Conservation (phyloP, 2,113 vertebrate species). For the Oreochromis spilurus region DNA sequence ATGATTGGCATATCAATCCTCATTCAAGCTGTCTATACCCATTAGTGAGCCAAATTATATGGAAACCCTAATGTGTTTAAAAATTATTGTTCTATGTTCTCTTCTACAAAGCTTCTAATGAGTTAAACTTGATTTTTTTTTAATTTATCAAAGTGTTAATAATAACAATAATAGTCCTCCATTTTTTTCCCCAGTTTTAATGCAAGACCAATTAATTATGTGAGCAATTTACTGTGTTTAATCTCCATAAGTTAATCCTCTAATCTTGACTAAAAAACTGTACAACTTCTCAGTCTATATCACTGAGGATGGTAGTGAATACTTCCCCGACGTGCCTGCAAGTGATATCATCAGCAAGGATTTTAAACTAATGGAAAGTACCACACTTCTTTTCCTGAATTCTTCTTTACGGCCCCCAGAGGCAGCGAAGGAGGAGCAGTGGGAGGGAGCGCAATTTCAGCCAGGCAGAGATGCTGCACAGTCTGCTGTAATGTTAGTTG, state of each 20-base stretch:
- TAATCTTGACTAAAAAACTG: not conserved
- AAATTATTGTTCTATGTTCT: conserved; percentile 26
- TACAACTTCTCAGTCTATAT: not conserved
- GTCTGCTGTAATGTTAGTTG: not conserved
- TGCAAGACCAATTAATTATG: conserved; percentile 27
- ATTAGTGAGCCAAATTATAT: conserved; percentile 50
- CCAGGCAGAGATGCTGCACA: not conserved
- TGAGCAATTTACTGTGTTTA: not conserved
- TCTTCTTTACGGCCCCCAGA: not conserved
- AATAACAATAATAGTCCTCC: conserved; percentile 44
- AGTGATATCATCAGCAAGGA: conserved; percentile 3
- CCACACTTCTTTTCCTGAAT: not conserved
- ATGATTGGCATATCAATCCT: conserved; percentile 68
- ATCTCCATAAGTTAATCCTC: not conserved
- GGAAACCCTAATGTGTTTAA: conserved; percentile 33
- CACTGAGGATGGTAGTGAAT: not conserved
- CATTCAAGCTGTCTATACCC: conserved; percentile 63
- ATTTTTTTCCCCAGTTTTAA: conserved; percentile 5
- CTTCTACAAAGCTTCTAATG: conserved; percentile 5
- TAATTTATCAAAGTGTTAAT: not conserved
- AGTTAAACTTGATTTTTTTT: not conserved
- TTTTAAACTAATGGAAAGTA: conserved; percentile 22
- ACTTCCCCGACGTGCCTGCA: not conserved
- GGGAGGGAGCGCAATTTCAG: not conserved
- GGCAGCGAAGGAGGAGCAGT: not conserved